phyloP scores from a whole-genome alignment of 2,113 vertebrate genomes.

The Noturus placidus region DNA sequence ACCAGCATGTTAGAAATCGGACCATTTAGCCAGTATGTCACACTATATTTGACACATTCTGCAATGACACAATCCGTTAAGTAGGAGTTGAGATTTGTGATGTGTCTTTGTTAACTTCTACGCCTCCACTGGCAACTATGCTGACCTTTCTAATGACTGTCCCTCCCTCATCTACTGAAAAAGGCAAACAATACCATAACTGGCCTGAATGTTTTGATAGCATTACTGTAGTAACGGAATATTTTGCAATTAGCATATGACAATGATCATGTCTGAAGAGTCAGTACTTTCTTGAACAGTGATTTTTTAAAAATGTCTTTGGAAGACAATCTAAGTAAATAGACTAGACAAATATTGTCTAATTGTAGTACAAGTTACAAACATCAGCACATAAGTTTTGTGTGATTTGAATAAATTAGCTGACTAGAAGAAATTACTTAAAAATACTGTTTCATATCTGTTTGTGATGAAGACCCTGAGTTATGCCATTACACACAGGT shows the following conservation, averaged over 20 bases:
- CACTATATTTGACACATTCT: not conserved
- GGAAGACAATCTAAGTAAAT: not conserved
- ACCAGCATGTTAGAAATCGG: not conserved
- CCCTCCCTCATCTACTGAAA: not conserved
- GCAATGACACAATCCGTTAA: constrained; percentile 5
- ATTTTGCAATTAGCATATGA: not conserved
- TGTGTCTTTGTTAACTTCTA: constrained; percentile 49
- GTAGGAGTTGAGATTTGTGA: constrained; percentile 30
- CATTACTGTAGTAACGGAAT: not conserved
- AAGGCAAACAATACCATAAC: constrained; percentile 7
- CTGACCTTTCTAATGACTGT: constrained; percentile 51
- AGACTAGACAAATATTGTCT: not conserved
- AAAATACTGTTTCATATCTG: not conserved
- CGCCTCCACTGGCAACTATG: constrained; percentile 50
- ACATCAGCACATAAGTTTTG: not conserved
- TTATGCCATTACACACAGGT: not conserved
- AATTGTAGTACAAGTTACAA: no score
- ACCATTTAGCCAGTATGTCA: not conserved
- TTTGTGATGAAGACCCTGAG: no score
- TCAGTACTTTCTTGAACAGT: not conserved
- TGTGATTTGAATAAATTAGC: not conserved
- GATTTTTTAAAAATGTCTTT: no score
- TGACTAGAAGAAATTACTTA: not conserved
- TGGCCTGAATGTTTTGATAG: not conserved
- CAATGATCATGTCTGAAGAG: not conserved